These are phyloP conservation scores for Atrina japonica DNA, from an alignment of 2,888 invertebrate genomes.

Conservation along the genomic window DNA sequence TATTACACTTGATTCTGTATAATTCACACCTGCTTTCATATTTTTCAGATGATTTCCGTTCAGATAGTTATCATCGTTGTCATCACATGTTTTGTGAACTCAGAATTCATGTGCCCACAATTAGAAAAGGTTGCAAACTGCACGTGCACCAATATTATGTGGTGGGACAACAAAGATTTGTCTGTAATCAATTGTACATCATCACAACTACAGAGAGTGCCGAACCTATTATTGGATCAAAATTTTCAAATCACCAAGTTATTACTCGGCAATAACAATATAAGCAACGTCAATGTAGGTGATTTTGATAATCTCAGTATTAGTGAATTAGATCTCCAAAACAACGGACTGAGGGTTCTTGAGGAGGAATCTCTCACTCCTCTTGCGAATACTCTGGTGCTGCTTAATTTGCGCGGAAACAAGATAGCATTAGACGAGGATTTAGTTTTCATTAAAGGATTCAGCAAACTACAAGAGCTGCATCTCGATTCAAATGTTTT, in stretches of 20 bases:
- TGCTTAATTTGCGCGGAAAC: constrained; percentile 31
- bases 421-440: constrained; percentile 28
- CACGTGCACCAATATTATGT: constrained; percentile 49
- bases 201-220: constrained; percentile 36
- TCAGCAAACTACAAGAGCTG: constrained; percentile 32
- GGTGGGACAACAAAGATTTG: constrained; percentile 50
- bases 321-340: constrained; percentile 54
- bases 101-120: constrained; percentile 55
- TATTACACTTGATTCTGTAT: too few relatives aligned
- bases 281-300: constrained; percentile 40
- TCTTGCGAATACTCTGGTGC: constrained; percentile 21
- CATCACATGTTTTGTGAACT: too few relatives aligned
- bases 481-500: constrained; percentile 37
- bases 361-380: constrained; percentile 37
- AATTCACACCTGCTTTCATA: too few relatives aligned
- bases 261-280: constrained; percentile 56
- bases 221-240: constrained; percentile 45
- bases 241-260: constrained; percentile 49
- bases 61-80: too few relatives aligned
- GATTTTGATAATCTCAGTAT: constrained; percentile 48
- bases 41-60: too few relatives aligned
- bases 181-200: constrained; percentile 52
- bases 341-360: constrained; percentile 50
- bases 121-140: constrained; percentile 47
- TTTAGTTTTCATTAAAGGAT: constrained; percentile 32